Evolutionary conservation across 1,140 invertebrate species (phyloP), one percentile per base, ranked within the genome.

Genomic region (Andrena cerasifolii): DNA sequence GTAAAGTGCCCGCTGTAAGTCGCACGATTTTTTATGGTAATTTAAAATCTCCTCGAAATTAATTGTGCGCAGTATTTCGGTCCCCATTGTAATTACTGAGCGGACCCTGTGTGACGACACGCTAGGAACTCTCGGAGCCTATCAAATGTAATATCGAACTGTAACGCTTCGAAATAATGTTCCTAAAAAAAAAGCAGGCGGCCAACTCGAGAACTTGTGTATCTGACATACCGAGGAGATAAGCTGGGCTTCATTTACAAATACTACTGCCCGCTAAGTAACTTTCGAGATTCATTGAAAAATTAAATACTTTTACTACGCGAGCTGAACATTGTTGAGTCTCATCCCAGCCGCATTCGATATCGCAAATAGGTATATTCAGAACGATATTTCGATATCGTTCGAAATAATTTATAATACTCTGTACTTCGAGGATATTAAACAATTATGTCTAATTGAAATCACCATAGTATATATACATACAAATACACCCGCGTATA

Each of bases 141-240:
- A 75, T 75, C 72, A 45, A 56, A 72, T 36, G 28, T 36, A 36
- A 36, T 24, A 45, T 33, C 12, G 5, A 74, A 43, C 7, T n/a
- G 21, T 49, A 62, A 51, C 28, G 26, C 18, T 26, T 26, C 3
- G 28, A 14, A 54, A 31, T 66, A 74, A 74, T 66, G 40, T 75
- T 75, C 73, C 73, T 68, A 76, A 68, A 47, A 76, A 47, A 76
- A 18, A 49, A 68, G 24, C 73, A 68, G 65, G 73, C 63, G 16
- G 47, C 73, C 73, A 76, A 76, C 73, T 49, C 43, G 53, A 76
- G 21, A 21, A 68, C 18, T 36, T 74, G 4, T 33, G 14, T 36
- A 4, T 31, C 31, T 21, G 12, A 67, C 26, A 16, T 28, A 28
- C 45, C n/a, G 53, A 24, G 8, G 10, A 18, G n/a, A 68, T n/a